Base-by-base conservation (phyloP, 2,888 invertebrate genomes). In the Lycia hirtaria region DNA sequence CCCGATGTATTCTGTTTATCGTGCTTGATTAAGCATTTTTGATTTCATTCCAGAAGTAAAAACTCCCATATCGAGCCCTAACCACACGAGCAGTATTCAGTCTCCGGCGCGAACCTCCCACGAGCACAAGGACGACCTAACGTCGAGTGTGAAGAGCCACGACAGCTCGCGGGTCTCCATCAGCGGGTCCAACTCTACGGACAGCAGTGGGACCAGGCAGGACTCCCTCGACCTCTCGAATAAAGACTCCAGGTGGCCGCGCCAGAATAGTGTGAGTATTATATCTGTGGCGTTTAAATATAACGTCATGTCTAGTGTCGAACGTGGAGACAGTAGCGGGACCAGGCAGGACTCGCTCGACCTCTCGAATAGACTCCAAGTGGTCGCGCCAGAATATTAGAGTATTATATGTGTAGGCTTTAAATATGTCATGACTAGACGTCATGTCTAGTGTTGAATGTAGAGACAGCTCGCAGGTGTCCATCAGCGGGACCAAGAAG, bases 231-330 rank as follows among this genome's bases (percentile, higher is more conserved):
- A 92, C 67, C 73, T 79, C 9, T 60, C 76, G 83, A 66, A 82
- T 82, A 75, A 92, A 75, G 84, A 72, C 87, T 82, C 80, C 71
- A 81, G 88, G 52, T 97, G 96, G 96, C 96, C 96, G 2, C 81
- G 96, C 19, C 97, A 97, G 82, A 97, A 96, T 80, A 97, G 97
- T 71, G 95, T 96, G 85, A 89, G 94, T 93, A 62, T 19, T n/a
- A n/a, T n/a, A n/a, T n/a, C n/a, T n/a, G n/a, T n/a, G n/a, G n/a
- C n/a, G n/a, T n/a, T n/a, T n/a, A n/a, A n/a, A n/a, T 7, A 45
- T 22, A 3, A 88, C 4, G 73, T 84, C 60, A 75, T 26, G 41
- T 24, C 24, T 38, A 37, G 49, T 62, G 62, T 61, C 22, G 14
- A 56, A 56, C 3, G 40, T 12, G 12, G 4, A 6, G 22, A 22